phyloP scores from a whole-genome alignment of 1,140 invertebrate genomes.

The Drosophila micromelanica region DNA sequence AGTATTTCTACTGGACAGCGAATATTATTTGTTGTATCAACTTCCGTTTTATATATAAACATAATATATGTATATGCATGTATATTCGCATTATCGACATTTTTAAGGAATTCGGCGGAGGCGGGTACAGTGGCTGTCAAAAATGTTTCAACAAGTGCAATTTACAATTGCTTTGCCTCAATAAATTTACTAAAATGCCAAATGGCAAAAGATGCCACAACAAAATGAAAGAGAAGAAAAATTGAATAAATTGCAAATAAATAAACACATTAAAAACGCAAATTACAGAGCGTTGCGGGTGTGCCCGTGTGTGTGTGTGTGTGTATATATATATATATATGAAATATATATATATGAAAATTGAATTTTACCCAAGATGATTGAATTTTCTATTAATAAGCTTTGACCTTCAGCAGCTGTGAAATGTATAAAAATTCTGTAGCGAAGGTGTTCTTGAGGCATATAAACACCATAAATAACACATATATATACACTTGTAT shows the following conservation, averaged over 20 bases:
- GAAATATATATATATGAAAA: constrained; percentile 60
- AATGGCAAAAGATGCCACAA: constrained; percentile 39
- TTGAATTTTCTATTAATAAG: constrained; percentile 82
- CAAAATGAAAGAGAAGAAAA: constrained; percentile 6
- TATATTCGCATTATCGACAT: constrained; percentile 31
- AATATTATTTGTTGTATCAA: constrained; percentile 46
- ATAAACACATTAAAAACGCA: constrained; percentile 60
- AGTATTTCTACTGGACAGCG: constrained; percentile 27
- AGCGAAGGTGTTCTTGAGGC: constrained; percentile 52
- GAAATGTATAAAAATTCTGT: constrained; percentile 45
- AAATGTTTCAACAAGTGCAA: constrained; percentile 25
- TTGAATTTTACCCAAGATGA: constrained; percentile 73
- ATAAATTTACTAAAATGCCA: constrained; percentile 27
- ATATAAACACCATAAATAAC: constrained; percentile 41
- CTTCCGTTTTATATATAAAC: constrained; percentile 45
- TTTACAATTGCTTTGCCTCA: constrained; percentile 37
- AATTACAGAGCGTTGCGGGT: constrained; percentile 51
- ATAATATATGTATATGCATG: neutral
- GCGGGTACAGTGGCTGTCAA: too few relatives aligned
- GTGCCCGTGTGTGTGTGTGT: constrained; percentile 13
- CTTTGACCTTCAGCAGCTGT: constrained; percentile 70
- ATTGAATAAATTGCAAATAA: constrained; percentile 31
- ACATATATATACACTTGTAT: constrained; percentile 37
- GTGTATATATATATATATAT: constrained; percentile 45
- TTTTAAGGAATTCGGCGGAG: constrained; percentile 16